Percentiles rank a stretch among this genome's conserved stretches.
Evolutionary conservation across 2,888 invertebrate species (phyloP).

Genomic region (Hyposoter didymator): DNA sequence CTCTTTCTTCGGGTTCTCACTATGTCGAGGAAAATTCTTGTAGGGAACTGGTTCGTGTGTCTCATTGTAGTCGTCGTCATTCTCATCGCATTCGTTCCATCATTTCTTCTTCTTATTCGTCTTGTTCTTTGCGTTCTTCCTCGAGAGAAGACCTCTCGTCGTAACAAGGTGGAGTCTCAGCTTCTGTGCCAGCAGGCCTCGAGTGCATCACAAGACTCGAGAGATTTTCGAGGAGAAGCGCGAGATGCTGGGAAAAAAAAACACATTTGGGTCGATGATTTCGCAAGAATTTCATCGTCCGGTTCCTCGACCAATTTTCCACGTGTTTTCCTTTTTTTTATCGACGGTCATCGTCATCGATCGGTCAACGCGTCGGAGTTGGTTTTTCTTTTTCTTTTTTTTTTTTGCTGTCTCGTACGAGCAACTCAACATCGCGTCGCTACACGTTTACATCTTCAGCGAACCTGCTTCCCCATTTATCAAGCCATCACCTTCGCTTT

Average conservation of each 20-base stretch:
- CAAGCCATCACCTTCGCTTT: constrained; percentile 54
- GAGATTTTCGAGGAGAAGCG: constrained; percentile 30
- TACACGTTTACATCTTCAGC: constrained; percentile 35
- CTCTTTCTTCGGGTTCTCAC: constrained; percentile 56
- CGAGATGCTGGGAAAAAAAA: constrained; percentile 14
- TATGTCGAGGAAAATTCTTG: constrained; percentile 19
- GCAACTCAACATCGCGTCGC: neutral
- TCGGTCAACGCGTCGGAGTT: constrained; percentile 26
- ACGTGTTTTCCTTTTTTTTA: constrained; percentile 5
- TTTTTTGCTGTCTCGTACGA: neutral
- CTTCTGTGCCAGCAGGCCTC: constrained; percentile 37
- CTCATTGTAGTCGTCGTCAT: constrained; percentile 36
- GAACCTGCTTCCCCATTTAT: constrained; percentile 44
- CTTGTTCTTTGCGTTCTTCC: constrained; percentile 46
- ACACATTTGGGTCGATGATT: constrained; percentile 18
- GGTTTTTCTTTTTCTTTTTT: constrained; percentile 17
- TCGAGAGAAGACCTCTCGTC: constrained; percentile 66
- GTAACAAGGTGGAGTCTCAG: constrained; percentile 69
- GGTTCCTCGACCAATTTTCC: neutral
- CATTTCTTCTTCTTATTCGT: constrained; percentile 20
- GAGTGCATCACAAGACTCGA: constrained; percentile 33
- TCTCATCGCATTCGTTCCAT: constrained; percentile 32
- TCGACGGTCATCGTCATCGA: neutral
- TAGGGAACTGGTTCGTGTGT: constrained; percentile 30
- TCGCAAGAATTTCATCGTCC: neutral